Base-by-base conservation (phyloP, 1,140 invertebrate species). In the Archegozetes longisetosus region DNA sequence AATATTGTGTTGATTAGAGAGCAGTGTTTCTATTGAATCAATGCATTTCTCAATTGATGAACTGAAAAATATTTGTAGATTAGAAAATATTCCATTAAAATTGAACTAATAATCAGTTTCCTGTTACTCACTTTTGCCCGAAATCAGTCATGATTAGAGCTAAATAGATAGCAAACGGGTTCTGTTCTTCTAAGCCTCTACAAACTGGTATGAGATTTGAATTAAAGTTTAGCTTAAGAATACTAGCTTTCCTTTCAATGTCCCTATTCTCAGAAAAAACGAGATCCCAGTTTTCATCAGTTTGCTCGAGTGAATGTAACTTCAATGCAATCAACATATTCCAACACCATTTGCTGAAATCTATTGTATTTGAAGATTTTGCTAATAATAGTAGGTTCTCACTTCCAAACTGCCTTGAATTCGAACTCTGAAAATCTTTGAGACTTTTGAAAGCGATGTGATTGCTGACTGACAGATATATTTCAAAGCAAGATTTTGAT, bases 311-410 rank as follows among this genome's bases (percentile, higher is more conserved):
- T 25, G 53, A 25, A 27, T 64, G 62, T 0, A 64, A 14, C 22
- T 56, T 57, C 1, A 61, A 40, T 3, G 48, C 3, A 9, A 64
- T 23, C n/a, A 62, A 54, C 9, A 40, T 48, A 29, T 55, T 23
- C 63, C 63, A 64, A 51, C 17, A 23, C 60, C 60, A 64, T 54
- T 53, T 22, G 20, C 26, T 29, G 48, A 60, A 64, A 20, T 53
- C 20, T 1, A 27, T 26, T 1, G 17, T 17, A 4, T 28, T 2
- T 13, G 1, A 14, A 6, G 53, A 50, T 48, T 48, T 40, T 3
- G 62, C 62, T 28, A 61, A 32, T n/a, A 26, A 27, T 2, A 63
- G n/a, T 14, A 26, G n/a, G 2, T 9, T 14, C 2, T 55, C 49
- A 29, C 25, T 26, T 49, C 25, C 48, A 51, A 47, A 55, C 13